phyloP scores from a whole-genome alignment of 2,888 invertebrate genomes.

The Diarsia rubi region DNA sequence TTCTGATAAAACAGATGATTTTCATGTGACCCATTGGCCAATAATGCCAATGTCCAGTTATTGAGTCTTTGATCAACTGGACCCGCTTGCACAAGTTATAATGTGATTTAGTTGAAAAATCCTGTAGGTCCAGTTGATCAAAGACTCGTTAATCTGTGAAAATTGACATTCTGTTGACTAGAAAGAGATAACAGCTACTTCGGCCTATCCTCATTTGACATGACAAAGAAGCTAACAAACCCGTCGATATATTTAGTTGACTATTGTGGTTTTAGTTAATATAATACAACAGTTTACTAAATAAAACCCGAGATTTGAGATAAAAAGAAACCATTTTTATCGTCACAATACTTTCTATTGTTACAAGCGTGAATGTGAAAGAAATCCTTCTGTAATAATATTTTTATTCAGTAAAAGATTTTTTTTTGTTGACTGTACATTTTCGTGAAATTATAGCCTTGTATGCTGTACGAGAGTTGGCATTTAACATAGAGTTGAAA shows the following conservation, averaged over 20 bases:
- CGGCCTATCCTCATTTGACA: slow-evolving; percentile 28
- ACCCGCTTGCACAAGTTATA: no score
- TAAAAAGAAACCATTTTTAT: slow-evolving; percentile 9
- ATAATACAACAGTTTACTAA: slow-evolving; percentile 33
- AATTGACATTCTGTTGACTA: neutral
- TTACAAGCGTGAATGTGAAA: slow-evolving; percentile 18
- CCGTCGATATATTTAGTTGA: slow-evolving; percentile 35
- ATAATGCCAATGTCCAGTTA: no score
- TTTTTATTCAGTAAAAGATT: slow-evolving; percentile 31
- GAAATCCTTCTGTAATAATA: slow-evolving; percentile 14
- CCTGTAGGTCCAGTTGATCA: no score
- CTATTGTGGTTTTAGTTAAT: slow-evolving; percentile 32
- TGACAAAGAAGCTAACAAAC: slow-evolving; percentile 53
- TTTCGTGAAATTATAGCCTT: slow-evolving; percentile 34
- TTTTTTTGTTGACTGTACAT: slow-evolving; percentile 34
- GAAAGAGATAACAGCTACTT: slow-evolving; percentile 19
- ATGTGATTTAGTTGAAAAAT: no score
- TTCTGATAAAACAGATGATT: slow-evolving; percentile 1
- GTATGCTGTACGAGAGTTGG: slow-evolving; percentile 25
- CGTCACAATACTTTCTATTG: slow-evolving; percentile 27
- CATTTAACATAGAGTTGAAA: neutral
- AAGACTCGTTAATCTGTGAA: no score
- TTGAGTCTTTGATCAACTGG: no score
- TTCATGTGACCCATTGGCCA: no score
- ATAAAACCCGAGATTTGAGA: slow-evolving; percentile 30